Base-by-base conservation (phyloP, 2,113 vertebrate genomes). In the Sinocyclocheilus anshuiensis region DNA sequence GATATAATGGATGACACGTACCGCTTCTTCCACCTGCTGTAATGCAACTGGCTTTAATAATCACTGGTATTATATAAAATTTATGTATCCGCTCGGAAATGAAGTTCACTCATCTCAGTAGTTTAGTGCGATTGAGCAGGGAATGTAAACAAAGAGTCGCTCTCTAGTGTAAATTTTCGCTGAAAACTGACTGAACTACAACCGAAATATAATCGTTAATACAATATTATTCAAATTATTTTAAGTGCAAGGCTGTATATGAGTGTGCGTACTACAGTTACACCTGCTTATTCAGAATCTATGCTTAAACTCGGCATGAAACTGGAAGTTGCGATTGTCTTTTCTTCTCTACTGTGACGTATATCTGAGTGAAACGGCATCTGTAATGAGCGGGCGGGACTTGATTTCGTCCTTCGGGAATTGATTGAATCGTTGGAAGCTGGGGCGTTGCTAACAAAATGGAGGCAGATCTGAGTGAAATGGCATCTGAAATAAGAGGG, bases 111-210 rank as follows among this genome's bases (percentile, higher is more conserved):
- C 59, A 67, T 67, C 36, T 63, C 29, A 22, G 18, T 16, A 8
- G 20, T 59, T 36, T 39, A 0, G 57, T 81, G 6, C 13, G 22
- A 6, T 0, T 65, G n/a, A 67, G 4, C 4, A 20, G n/a, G 39
- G 9, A 26, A 29, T 50, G 59, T 82, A 67, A 36, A 82, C 80
- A 82, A 22, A 50, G 11, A 82, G 80, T 82, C 80, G 50, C 50
- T 4, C 69, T 72, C 4, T 3, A 3, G 42, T 24, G 24, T 55
- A 18, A 4, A 26, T 20, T 8, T 9, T 16, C 7, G 24, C 45
- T 15, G 13, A 76, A 53, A 50, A 77, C 4, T 22, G 18, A 42
- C 16, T 48, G 2, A 50, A 48, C 42, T 9, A 7, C 24, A 77
- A 24, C n/a, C 6, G 6, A 26, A 53, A 29, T 7, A 29, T 26